Percentiles rank a stretch among this genome's conserved stretches.
These are phyloP conservation scores for Zophobas morio DNA, from an alignment of 1,140 invertebrate genomes.

Conservation along the genomic window DNA sequence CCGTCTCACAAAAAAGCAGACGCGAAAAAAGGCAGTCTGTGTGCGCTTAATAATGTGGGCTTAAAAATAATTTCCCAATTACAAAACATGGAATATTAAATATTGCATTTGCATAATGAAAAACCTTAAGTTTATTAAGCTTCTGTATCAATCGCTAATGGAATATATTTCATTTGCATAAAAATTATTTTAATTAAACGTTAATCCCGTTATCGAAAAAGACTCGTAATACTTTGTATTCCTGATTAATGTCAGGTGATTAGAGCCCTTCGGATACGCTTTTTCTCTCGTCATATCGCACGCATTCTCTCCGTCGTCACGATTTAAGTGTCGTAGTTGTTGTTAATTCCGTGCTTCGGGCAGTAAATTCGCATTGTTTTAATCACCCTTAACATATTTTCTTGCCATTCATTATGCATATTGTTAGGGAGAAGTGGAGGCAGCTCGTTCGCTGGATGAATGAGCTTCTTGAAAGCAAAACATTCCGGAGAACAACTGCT, in stretches of 20 bases:
- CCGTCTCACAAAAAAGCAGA: not conserved
- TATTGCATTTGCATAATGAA: conserved; percentile 54
- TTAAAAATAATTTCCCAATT: conserved; percentile 59
- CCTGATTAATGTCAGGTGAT: conserved; percentile 37
- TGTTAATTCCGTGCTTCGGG: conserved; percentile 42
- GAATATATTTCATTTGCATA: conserved; percentile 57
- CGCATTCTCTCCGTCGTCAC: not conserved
- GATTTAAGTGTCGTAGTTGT: conserved; percentile 39
- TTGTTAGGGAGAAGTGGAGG: conserved; percentile 40
- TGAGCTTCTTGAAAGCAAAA: conserved; percentile 33
- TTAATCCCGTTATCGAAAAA: conserved; percentile 45
- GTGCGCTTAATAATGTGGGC: conserved; percentile 48
- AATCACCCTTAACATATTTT: conserved; percentile 45
- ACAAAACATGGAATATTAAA: conserved; percentile 59
- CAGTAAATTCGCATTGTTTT: conserved; percentile 46
- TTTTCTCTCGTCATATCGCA: conserved; percentile 30
- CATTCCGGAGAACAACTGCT: conserved; percentile 9
- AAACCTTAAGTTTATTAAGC: conserved; percentile 56
- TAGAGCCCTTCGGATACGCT: conserved; percentile 12
- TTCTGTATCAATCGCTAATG: conserved; percentile 54
- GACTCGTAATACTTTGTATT: conserved; percentile 39
- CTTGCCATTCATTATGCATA: conserved; percentile 47
- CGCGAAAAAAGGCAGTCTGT: conserved; percentile 18
- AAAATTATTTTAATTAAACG: conserved; percentile 51
- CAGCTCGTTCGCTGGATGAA: conserved; percentile 30